Evolutionary conservation across 1,140 invertebrate genomes (phyloP), one percentile per base, ranked within the genome.

Genomic region (Zelostemma sp.): DNA sequence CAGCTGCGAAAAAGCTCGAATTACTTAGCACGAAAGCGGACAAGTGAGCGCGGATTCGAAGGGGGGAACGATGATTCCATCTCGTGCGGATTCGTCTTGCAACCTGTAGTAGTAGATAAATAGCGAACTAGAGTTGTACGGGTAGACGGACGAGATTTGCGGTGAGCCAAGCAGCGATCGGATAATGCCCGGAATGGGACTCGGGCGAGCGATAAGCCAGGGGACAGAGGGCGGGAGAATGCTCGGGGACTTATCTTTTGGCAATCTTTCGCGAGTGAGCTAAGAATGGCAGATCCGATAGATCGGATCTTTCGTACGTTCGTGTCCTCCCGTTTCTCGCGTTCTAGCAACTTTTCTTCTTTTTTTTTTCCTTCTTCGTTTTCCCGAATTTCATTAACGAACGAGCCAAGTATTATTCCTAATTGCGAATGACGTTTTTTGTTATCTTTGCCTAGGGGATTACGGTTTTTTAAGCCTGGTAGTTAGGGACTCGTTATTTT

Each of bases 191-290:
- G 66, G 59, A 68, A 75, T 57, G 68, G 49, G 49, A 15, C 31
- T 51, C 31, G 67, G 57, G 2, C 16, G 11, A 6, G 18, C 16
- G 38, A 38, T 9, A 6, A 28, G 18, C 1, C 9, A 11, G 58
- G 51, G 64, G 72, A 61, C 60, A 47, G 65, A 68, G 60, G 50
- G 68, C 50, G 61, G 58, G 70, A 58, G 55, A 53, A 50, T 58
- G 69, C 54, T 63, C 60, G 68, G 72, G 60, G 28, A 56, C 68
- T 78, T 79, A 84, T 82, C 80, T 82, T 62, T 77, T 74, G 74
- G 66, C 72, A 75, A 83, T 83, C 82, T 82, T 75, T 74, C 73
- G 80, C 76, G 79, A 81, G 76, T 80, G 75, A 78, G 74, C 75
- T 76, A 79, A 80, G 78, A 81, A 80, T 75, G 65, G 74, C 72